Evolutionary conservation across 2,888 invertebrate genomes (phyloP), one percentile per base, ranked within the genome.

Genomic region (Euzophera pinguis): DNA sequence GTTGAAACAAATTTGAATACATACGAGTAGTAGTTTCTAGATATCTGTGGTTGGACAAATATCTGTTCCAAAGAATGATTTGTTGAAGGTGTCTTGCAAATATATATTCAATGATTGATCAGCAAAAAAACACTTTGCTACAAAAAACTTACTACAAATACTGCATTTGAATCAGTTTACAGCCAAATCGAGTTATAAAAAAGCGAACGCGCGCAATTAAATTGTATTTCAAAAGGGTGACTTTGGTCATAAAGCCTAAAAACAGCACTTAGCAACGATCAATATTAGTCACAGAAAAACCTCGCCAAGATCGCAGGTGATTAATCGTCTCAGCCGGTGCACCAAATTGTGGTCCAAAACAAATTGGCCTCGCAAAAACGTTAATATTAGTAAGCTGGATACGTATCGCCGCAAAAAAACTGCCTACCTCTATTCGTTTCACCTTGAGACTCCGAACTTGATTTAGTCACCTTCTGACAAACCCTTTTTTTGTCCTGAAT

Each of bases 401-500:
- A 75, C 57, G 58, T 62, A 60, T 66, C 61, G 61, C 59, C 60
- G 54, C 54, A 63, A 73, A 76, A 85, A n/a, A 86, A 80, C 67
- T 74, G 73, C 73, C 78, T 80, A 75, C 78, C 78, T 81, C 71
- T 73, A 76, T 62, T 70, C 62, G 55, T 65, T 69, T 86, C 84
- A 87, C 86, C 87, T 89, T 88, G 87, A 83, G 71, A 71, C 61
- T 60, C 78, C 81, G 72, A 85, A 83, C 81, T 82, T 85, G 86
- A 87, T 86, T 88, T 84, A 83, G 82, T 84, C 78, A 78, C 84
- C 78, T 84, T 82, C 86, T 82, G 84, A 85, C 84, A 79, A 83
- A 86, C 85, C 87, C 86, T 85, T 87, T 88, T 81, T 88, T 88
- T 87, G 81, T 81, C 79, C 84, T 81, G 84, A 86, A 87, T 84